A percentile compares a stretch with the other conserved stretches of the same genome.
Evolutionary conservation across 2,888 invertebrate species (phyloP).

Genomic region (Epinotia nisella): DNA sequence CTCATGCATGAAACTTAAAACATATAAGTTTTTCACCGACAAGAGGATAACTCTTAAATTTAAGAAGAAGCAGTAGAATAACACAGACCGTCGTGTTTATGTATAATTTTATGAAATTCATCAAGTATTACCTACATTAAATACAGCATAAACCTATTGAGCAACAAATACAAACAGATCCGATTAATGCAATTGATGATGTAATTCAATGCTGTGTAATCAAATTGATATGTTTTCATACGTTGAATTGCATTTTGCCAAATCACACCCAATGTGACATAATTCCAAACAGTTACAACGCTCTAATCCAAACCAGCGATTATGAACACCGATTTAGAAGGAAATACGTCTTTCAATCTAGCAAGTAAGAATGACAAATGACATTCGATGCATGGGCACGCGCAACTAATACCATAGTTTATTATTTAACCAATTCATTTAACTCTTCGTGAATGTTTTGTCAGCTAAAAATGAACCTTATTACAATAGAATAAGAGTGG

Average conservation of each 20-base stretch:
- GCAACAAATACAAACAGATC: slow-evolving; percentile 44
- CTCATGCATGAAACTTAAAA: too few relatives aligned
- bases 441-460: slow-evolving; percentile 22
- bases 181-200: slow-evolving; percentile 25
- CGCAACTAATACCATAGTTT: slow-evolving; percentile 50
- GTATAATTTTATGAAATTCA: neutral
- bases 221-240: slow-evolving; percentile 10
- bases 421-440: slow-evolving; percentile 41
- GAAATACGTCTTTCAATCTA: slow-evolving; percentile 4
- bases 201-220: slow-evolving; percentile 12
- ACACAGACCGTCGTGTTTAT: neutral
- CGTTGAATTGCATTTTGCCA: slow-evolving; percentile 41
- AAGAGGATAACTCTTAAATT: too few relatives aligned
- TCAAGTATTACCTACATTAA: neutral
- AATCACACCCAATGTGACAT: slow-evolving; percentile 49
- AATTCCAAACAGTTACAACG: slow-evolving; percentile 49
- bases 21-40: too few relatives aligned
- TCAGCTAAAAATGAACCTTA: neutral
- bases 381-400: slow-evolving; percentile 51
- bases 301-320: slow-evolving; percentile 10
- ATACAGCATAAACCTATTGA: slow-evolving; percentile 48
- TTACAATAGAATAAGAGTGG: neutral
- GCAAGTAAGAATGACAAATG: slow-evolving; percentile 53
- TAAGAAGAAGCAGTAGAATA: too few relatives aligned
- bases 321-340: neutral